These are phyloP conservation scores for Scaptomyza hsui DNA, from an alignment of 1,140 invertebrate species.

Conservation along the genomic window DNA sequence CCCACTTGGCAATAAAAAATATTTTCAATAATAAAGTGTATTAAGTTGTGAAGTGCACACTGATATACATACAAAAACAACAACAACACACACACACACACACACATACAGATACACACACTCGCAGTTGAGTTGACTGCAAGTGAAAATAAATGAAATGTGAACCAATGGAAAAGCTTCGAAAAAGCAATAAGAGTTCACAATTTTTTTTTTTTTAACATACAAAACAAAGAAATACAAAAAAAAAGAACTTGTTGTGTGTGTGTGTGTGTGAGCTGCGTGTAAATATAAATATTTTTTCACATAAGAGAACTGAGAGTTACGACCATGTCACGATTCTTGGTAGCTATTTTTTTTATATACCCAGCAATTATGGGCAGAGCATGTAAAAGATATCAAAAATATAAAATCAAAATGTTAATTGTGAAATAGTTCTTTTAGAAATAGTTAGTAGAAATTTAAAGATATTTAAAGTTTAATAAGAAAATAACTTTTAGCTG, in stretches of 20 bases:
- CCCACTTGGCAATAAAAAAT: conserved; percentile 80
- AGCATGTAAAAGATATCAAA: no score
- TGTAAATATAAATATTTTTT: conserved; percentile 79
- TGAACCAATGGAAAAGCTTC: conserved; percentile 77
- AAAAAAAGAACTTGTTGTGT: conserved; percentile 34
- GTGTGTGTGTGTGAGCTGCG: conserved; percentile 53
- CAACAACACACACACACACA: conserved; percentile 5
- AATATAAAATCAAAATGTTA: no score
- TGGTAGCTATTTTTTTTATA: conserved; percentile 20
- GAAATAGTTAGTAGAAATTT: no score
- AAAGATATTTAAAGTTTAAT: no score
- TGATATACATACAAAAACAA: conserved; percentile 22
- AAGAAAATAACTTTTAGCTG: neutral
- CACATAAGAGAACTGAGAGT: conserved; percentile 35
- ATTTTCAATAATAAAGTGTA: conserved; percentile 83
- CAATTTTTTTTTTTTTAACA: conserved; percentile 48
- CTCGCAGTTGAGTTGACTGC: conserved; percentile 34
- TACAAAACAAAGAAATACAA: conserved; percentile 57
- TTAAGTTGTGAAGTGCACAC: conserved; percentile 80
- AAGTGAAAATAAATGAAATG: conserved; percentile 81
- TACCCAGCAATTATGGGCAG: conserved; percentile 15
- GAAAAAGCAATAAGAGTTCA: conserved; percentile 78
- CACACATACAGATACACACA: conserved; percentile 14
- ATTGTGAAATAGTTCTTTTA: no score
- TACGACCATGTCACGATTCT: conserved; percentile 29